A percentile compares a stretch with the other conserved stretches of the same genome.
These are phyloP conservation scores for Orthosia incerta DNA, from an alignment of 2,888 invertebrate species.

Conservation along the genomic window DNA sequence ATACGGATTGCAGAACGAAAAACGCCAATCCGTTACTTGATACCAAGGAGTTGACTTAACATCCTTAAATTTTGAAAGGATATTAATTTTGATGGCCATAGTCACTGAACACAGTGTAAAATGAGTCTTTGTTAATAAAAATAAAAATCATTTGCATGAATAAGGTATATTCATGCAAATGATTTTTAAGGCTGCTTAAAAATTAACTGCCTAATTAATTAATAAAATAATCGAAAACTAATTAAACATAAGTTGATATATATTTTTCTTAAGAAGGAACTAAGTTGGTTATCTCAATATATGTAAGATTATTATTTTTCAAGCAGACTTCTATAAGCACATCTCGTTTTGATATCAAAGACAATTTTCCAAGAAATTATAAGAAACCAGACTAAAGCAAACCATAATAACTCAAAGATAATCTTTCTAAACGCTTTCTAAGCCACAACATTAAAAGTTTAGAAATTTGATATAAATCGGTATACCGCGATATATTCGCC, in stretches of 20 bases:
- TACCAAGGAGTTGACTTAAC: conserved; percentile 6
- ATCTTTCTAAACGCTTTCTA: neutral
- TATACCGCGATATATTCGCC: conserved; percentile 41
- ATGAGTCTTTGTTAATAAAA: no score
- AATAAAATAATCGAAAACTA: no score
- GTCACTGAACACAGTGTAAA: neutral
- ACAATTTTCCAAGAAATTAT: neutral
- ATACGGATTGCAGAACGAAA: conserved; percentile 10
- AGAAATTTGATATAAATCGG: conserved; percentile 25
- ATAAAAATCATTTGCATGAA: no score
- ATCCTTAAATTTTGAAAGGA: conserved; percentile 24
- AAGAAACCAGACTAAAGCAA: neutral
- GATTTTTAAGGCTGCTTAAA: neutral
- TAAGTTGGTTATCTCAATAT: no score
- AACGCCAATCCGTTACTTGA: conserved; percentile 10
- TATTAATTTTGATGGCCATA: conserved; percentile 19
- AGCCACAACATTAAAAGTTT: conserved; percentile 17
- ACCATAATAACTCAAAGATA: neutral
- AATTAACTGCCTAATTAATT: no score
- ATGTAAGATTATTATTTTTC: no score
- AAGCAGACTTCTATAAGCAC: no score
- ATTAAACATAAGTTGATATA: no score
- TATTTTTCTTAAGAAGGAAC: no score
- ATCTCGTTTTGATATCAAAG: no score
- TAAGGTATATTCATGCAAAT: neutral